phyloP scores from a whole-genome alignment of 2,888 invertebrate species.

The Megastigmus dorsalis region DNA sequence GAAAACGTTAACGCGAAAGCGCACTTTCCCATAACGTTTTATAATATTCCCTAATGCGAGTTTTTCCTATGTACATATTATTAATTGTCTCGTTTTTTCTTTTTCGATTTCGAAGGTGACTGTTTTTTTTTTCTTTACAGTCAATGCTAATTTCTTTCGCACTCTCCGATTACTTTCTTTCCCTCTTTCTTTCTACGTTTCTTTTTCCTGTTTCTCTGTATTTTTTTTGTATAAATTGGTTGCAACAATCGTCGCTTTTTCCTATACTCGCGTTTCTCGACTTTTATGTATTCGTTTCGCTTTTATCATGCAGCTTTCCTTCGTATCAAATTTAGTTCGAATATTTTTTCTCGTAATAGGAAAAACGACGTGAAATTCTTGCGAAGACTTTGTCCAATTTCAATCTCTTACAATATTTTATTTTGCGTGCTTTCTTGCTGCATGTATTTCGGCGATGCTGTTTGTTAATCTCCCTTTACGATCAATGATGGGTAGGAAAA shows the following conservation, averaged over 20 bases:
- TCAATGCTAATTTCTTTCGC: background rate
- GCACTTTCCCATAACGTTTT: conserved; percentile 41
- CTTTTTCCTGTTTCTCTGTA: background rate
- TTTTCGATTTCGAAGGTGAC: conserved; percentile 26
- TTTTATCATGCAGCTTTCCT: background rate
- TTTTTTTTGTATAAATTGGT: background rate
- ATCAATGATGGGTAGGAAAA: no score
- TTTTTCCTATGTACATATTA: conserved; percentile 46
- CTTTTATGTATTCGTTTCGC: background rate
- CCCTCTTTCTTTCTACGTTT: background rate
- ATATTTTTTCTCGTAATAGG: background rate
- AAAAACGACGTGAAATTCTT: background rate
- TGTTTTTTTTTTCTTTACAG: conserved; percentile 32
- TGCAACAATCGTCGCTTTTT: conserved; percentile 6
- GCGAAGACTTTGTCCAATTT: no score
- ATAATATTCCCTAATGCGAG: conserved; percentile 49
- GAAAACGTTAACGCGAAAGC: conserved; percentile 37
- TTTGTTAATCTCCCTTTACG: no score
- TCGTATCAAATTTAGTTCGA: background rate
- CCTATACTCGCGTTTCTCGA: background rate
- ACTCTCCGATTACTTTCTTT: background rate
- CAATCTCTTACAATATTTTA: background rate
- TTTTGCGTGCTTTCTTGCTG: background rate
- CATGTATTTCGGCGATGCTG: conserved; percentile 9
- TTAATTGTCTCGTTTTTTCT: conserved; percentile 31